These are phyloP conservation scores for Morelia viridis DNA, from an alignment of 2,797 vertebrate genomes.

Conservation along the genomic window DNA sequence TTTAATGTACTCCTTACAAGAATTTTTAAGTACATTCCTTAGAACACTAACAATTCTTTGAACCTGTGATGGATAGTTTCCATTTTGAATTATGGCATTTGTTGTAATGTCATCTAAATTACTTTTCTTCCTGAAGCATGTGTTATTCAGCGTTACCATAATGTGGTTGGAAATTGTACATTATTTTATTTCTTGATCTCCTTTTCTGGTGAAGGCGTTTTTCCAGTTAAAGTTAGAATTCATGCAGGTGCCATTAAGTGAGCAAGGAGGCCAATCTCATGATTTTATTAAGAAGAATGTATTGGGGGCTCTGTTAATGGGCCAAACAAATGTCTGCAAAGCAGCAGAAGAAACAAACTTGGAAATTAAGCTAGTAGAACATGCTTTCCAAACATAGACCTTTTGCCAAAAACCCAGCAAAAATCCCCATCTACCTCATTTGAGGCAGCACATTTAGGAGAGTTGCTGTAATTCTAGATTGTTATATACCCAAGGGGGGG, in stretches of 20 bases:
- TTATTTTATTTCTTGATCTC: constrained; percentile 73
- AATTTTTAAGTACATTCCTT: constrained; percentile 66
- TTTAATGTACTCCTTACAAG: constrained; percentile 69
- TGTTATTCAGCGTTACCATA: constrained; percentile 73
- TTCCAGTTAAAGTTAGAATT: constrained; percentile 60
- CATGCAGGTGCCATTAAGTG: constrained; percentile 66
- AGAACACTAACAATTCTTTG: constrained; percentile 62
- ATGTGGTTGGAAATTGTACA: constrained; percentile 72
- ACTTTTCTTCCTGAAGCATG: constrained; percentile 71
- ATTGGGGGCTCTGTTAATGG: constrained; percentile 69
- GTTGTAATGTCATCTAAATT: constrained; percentile 80
- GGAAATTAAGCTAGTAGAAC: constrained; percentile 61
- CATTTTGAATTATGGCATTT: constrained; percentile 77
- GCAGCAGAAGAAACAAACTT: constrained; percentile 16
- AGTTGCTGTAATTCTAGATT: constrained; percentile 11
- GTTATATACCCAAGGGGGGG: background rate
- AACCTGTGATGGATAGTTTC: constrained; percentile 72
- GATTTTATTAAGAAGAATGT: constrained; percentile 67
- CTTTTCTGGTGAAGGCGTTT: constrained; percentile 55
- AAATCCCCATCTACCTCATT: constrained; percentile 11
- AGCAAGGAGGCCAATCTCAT: constrained; percentile 36
- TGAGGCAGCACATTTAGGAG: background rate
- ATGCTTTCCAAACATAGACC: constrained; percentile 11
- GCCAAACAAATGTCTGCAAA: constrained; percentile 42
- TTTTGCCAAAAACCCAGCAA: background rate